Evolutionary conservation across 1,140 invertebrate genomes (phyloP).

Genomic region (Lasioglossum baleicum): DNA sequence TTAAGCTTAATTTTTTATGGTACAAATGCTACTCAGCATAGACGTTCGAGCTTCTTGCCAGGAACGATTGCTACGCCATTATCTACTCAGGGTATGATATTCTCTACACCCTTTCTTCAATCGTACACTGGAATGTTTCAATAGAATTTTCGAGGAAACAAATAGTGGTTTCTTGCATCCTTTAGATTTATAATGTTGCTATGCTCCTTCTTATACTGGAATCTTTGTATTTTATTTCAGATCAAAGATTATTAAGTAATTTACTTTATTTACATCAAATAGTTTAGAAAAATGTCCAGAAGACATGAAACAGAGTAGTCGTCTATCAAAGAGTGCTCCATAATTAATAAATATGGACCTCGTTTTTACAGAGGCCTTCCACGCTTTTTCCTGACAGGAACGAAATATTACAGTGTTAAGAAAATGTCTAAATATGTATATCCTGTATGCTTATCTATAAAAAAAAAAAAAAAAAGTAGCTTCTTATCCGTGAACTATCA

Average conservation of each 20-base stretch:
- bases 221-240: constrained; percentile 26
- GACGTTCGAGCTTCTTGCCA: constrained; percentile 56
- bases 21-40: constrained; percentile 60
- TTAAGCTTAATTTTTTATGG: constrained; percentile 66
- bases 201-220: constrained; percentile 9
- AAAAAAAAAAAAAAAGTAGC: too few relatives aligned
- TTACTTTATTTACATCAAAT: constrained; percentile 17
- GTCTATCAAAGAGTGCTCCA: constrained; percentile 39
- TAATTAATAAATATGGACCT: constrained; percentile 41
- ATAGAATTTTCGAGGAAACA: constrained; percentile 3
- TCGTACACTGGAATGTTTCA: constrained; percentile 42
- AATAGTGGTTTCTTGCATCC: constrained; percentile 11
- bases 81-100: constrained; percentile 59
- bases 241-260: constrained; percentile 14
- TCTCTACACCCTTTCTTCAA: constrained; percentile 49
- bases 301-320: constrained; percentile 4
- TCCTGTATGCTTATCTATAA: constrained; percentile 19
- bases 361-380: constrained; percentile 44
- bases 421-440: constrained; percentile 17
- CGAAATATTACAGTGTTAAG: constrained; percentile 12
- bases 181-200: constrained; percentile 26
- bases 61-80: constrained; percentile 53
- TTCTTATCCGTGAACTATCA: constrained; percentile 17
- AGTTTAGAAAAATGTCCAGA: neutral
- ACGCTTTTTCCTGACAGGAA: constrained; percentile 13